Percentiles rank a stretch among this genome's conserved stretches.
phyloP scores from a whole-genome alignment of 2,113 vertebrate species.

The Chaenocephalus aceratus region DNA sequence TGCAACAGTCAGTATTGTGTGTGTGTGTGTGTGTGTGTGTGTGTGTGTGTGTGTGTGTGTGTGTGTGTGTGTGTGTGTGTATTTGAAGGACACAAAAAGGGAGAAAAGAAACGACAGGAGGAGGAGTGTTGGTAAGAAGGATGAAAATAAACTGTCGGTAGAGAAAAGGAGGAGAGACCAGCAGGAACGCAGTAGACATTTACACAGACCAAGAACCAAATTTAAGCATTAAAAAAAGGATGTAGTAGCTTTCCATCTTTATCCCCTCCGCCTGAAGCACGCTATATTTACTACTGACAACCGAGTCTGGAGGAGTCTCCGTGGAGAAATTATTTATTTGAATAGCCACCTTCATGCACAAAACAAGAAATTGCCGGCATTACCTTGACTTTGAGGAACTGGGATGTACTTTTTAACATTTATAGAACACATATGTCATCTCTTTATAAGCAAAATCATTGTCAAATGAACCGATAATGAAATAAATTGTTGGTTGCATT shows the following conservation, averaged over 20 bases:
- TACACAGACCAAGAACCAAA: conserved; percentile 29
- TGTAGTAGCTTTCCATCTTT: conserved; percentile 21
- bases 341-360: conserved; percentile 33
- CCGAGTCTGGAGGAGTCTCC: conserved; percentile 33
- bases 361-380: too few species aligned
- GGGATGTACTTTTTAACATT: too few species aligned
- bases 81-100: neutral
- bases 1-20: too few species aligned
- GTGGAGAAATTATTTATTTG: conserved; percentile 35
- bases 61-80: too few species aligned
- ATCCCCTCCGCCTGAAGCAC: conserved; percentile 11
- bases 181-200: conserved; percentile 21
- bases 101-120: neutral
- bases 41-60: too few species aligned
- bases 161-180: conserved; percentile 11
- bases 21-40: too few species aligned
- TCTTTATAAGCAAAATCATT: too few species aligned
- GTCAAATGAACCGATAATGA: too few species aligned
- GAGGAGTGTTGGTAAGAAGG: conserved; percentile 4
- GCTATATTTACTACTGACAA: conserved; percentile 41
- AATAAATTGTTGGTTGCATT: too few species aligned
- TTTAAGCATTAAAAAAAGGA: conserved; percentile 28
- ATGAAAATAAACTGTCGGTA: conserved; percentile 13
- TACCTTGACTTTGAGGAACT: too few species aligned
- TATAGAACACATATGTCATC: too few species aligned